Evolutionary conservation across 2,113 vertebrate genomes (phyloP).

Genomic region (Megaceryle torquata): DNA sequence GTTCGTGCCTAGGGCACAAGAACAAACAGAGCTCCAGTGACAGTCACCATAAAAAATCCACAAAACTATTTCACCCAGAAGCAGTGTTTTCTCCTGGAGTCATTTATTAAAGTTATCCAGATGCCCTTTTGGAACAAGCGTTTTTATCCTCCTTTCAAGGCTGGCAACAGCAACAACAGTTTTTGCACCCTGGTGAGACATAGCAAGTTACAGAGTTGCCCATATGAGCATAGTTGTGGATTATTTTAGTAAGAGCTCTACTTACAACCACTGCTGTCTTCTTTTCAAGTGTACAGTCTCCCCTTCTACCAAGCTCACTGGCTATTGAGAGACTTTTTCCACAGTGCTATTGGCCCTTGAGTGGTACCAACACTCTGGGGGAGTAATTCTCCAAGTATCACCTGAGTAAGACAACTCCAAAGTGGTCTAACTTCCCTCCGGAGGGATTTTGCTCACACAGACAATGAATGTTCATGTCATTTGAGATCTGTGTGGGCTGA

Average conservation of each 20-base stretch:
- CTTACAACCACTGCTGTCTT: slow-evolving; percentile 22
- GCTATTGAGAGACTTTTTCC: not conserved
- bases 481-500: not conserved
- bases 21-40: slow-evolving; percentile 50
- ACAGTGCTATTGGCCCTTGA: slow-evolving; percentile 5
- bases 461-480: not conserved
- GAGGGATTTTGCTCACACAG: slow-evolving; percentile 38
- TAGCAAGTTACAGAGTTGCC: not conserved
- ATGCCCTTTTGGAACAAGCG: slow-evolving; percentile 53
- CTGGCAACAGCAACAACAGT: slow-evolving; percentile 63
- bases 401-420: slow-evolving; percentile 21
- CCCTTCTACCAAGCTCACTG: not conserved
- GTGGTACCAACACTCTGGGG: not conserved
- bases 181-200: slow-evolving; percentile 60
- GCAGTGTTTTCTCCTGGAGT: slow-evolving; percentile 70
- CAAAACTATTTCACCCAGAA: slow-evolving; percentile 65
- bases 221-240: not conserved
- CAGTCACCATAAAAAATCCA: slow-evolving; percentile 66
- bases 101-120: slow-evolving; percentile 71
- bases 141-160: slow-evolving; percentile 68
- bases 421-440: slow-evolving; percentile 1
- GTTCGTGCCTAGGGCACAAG: not conserved
- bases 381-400: slow-evolving; percentile 41
- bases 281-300: slow-evolving; percentile 21
- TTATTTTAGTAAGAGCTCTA: slow-evolving; percentile 43